Conservation (phyloP, 2,888 invertebrate species). For the Andrena fulva region DNA sequence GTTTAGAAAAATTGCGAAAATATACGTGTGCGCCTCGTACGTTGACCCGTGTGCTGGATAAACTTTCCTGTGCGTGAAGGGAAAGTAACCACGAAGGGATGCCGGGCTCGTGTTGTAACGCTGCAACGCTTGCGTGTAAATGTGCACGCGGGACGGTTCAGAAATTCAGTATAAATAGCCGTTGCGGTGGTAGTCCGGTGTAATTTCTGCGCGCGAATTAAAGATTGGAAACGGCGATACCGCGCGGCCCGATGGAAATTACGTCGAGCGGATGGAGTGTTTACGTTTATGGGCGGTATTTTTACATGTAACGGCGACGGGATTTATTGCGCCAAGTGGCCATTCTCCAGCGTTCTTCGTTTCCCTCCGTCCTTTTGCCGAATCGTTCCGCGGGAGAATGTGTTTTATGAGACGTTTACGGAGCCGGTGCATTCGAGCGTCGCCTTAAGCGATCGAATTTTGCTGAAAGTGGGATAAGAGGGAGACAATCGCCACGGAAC, state of each 20-base stretch:
- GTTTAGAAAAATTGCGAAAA: constrained; percentile 12
- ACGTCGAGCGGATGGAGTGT: constrained; percentile 3
- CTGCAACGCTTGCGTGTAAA: neutral
- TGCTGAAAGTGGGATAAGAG: constrained; percentile 44
- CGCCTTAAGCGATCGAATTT: constrained; percentile 63
- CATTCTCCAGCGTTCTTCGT: constrained; percentile 19
- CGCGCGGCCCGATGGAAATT: constrained; percentile 28
- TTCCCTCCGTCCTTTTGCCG: constrained; percentile 36
- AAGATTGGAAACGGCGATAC: constrained; percentile 10
- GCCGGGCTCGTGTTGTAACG: too few species aligned
- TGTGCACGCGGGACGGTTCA: neutral
- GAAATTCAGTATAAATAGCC: constrained; percentile 3
- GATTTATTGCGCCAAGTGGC: constrained; percentile 18
- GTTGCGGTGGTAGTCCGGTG: neutral
- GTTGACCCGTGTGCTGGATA: neutral
- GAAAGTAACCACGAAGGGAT: neutral
- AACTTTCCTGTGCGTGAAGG: neutral
- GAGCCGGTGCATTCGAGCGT: constrained; percentile 36
- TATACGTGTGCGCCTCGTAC: neutral
- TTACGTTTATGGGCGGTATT: constrained; percentile 16
- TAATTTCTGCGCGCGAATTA: constrained; percentile 2
- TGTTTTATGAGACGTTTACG: constrained; percentile 58
- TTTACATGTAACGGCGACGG: constrained; percentile 27
- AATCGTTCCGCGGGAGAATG: constrained; percentile 37
- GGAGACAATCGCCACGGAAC: constrained; percentile 50